Conservation (phyloP, 2,797 vertebrate genomes). For the Streptopelia turtur region DNA sequence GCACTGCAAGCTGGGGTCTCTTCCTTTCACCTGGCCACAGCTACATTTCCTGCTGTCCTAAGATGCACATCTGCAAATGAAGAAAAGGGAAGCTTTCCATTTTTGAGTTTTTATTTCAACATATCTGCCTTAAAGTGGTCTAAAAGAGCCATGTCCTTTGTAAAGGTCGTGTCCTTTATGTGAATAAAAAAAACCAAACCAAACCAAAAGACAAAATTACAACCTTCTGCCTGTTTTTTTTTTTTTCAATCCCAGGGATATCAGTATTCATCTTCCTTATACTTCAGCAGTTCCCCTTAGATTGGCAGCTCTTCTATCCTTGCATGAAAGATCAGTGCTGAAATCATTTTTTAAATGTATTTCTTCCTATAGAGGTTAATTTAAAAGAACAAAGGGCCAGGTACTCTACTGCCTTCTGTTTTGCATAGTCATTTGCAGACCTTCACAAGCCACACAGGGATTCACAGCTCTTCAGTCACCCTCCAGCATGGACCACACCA, state of each 20-base stretch:
- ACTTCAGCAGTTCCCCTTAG: not conserved
- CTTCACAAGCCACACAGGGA: not conserved
- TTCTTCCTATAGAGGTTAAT: conserved; percentile 12
- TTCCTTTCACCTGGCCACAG: not conserved
- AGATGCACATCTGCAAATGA: not conserved
- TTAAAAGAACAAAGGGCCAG: not conserved
- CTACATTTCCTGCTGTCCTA: not conserved
- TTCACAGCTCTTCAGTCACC: not conserved
- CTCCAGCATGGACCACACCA: not conserved
- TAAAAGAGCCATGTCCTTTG: not conserved
- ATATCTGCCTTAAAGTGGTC: not conserved
- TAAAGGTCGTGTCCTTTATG: not conserved
- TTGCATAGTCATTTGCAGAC: not conserved
- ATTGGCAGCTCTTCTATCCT: not conserved
- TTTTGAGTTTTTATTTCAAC: not conserved
- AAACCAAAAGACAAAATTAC: not conserved
- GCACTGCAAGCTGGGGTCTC: not conserved
- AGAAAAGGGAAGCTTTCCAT: not conserved
- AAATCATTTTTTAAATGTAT: not conserved
- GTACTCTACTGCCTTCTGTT: not conserved
- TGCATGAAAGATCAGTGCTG: not conserved
- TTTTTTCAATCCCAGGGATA: not conserved
- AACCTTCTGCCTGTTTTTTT: not conserved
- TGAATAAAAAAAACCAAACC: not conserved
- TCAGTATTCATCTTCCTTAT: not conserved